Evolutionary conservation across 2,797 vertebrate species (phyloP).

Genomic region (Epinephelus coioides): DNA sequence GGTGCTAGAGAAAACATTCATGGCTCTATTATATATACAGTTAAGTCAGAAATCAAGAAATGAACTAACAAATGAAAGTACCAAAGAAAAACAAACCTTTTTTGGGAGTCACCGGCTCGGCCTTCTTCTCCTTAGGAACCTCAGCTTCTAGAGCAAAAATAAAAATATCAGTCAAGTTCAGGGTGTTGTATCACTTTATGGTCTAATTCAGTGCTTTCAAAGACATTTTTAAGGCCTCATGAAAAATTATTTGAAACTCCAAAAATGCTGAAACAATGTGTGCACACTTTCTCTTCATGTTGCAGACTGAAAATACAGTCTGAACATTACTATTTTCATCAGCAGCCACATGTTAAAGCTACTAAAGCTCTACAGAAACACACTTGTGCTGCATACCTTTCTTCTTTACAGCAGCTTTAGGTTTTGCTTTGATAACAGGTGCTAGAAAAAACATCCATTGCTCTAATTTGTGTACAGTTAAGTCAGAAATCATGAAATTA

Average conservation of each 20-base stretch:
- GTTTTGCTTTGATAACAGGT: constrained; percentile 44
- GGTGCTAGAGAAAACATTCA: constrained; percentile 40
- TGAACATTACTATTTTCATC: neutral
- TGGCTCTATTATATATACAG: neutral
- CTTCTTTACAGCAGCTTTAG: constrained; percentile 39
- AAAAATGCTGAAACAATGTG: no score
- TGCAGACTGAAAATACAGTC: no score
- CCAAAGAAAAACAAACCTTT: constrained; percentile 54
- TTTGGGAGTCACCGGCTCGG: constrained; percentile 43
- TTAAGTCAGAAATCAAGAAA: neutral
- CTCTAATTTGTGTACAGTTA: neutral
- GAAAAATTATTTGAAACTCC: no score
- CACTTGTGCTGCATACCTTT: constrained; percentile 52
- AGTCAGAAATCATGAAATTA: no score
- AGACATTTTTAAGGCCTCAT: no score
- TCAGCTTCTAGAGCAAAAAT: constrained; percentile 14
- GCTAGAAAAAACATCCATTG: constrained; percentile 26
- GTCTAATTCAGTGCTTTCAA: no score
- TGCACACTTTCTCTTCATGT: no score
- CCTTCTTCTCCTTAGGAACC: constrained; percentile 59
- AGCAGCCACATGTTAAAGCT: constrained; percentile 1
- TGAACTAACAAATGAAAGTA: neutral
- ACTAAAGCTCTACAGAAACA: constrained; percentile 6
- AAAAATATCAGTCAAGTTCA: no score
- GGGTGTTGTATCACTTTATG: no score